Evolutionary conservation across 2,888 invertebrate species (phyloP), one percentile per base, ranked within the genome.

Genomic region (Geophilus truncorum): DNA sequence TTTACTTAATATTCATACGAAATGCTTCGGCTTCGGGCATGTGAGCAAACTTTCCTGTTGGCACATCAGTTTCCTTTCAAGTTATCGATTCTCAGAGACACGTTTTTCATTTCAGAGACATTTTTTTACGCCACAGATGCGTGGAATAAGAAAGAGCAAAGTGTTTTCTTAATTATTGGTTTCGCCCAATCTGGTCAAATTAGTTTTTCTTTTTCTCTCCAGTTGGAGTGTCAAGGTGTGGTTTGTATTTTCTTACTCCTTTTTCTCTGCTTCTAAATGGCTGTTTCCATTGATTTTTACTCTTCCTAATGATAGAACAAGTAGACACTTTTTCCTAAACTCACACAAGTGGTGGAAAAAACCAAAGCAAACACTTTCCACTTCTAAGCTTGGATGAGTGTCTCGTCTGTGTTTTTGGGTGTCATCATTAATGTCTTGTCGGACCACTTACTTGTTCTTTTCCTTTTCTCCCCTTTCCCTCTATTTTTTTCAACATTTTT

Each of bases 291-390:
- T 70, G 70, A 70, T 70, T 70, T 70, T 70, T 70, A 10, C 70
- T 70, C 70, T 70, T 70, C 45, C 70, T 70, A 70, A 70, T 70
- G 70, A 70, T 70, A 70, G 70, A 70, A 70, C 70, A 70, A 70
- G 70, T 70, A 70, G 15, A 70, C 70, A 70, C 70, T 70, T 70
- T 70, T 70, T 70, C 25, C 70, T 70, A 23, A 70, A 70, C 70
- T 70, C 70, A n/a, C 70, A 70, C 25, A 70, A 70, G 70, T 70
- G 70, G 70, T 70, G 28, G 70, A 70, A 70, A 70, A 70, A 70
- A 3, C 70, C 70, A 70, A 28, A 70, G 70, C 70, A 70, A 70
- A 70, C 70, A 70, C 70, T 70, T 70, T 70, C 70, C 70, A 70
- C 28, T 70, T 12, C 70, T 70, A 28, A 70, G 70, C 70, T 70